These are phyloP conservation scores for Mormyrus lacerda DNA, from an alignment of 2,113 vertebrate genomes.

Conservation along the genomic window DNA sequence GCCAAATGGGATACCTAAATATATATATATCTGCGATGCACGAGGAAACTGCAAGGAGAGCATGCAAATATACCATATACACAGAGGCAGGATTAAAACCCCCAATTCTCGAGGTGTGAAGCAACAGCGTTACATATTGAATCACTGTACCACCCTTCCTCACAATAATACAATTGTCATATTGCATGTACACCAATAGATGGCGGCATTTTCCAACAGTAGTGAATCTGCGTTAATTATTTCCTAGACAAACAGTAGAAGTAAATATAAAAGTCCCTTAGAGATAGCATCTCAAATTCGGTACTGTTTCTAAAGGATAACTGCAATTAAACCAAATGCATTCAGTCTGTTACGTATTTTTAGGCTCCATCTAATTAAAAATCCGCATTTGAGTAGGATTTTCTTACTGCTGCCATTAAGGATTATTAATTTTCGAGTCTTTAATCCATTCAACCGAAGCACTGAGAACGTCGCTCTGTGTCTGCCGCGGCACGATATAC, in stretches of 20 bases:
- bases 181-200: background rate
- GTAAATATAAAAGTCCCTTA: background rate
- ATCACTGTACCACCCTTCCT: background rate
- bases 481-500: background rate
- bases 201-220: background rate
- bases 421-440: background rate
- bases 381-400: background rate
- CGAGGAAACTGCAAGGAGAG: background rate
- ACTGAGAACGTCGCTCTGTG: background rate
- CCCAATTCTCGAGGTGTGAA: background rate
- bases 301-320: background rate
- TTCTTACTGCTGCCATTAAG: background rate
- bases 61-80: background rate
- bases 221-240: background rate
- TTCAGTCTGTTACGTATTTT: background rate
- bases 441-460: background rate
- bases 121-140: background rate
- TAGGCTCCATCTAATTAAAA: constrained; percentile 4
- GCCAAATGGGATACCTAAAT: background rate
- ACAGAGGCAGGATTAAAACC: background rate
- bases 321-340: constrained; percentile 8
- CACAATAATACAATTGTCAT: background rate
- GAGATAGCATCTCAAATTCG: background rate
- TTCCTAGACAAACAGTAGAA: background rate
- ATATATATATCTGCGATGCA: background rate